Evolutionary conservation across 2,113 vertebrate species (phyloP).

Genomic region (Brachyhypopomus occidentalis): DNA sequence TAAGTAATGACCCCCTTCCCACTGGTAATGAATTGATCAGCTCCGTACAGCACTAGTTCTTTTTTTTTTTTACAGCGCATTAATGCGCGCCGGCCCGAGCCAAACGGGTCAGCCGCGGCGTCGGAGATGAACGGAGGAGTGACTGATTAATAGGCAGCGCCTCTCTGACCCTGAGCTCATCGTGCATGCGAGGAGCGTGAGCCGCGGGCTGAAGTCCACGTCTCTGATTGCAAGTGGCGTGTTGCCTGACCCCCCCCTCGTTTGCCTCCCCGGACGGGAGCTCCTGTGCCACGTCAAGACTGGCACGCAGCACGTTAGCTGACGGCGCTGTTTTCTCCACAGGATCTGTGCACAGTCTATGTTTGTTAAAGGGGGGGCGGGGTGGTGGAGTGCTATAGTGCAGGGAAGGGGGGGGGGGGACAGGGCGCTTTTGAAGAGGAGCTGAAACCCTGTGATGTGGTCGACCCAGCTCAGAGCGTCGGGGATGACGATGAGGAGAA

Average conservation of each 20-base stretch:
- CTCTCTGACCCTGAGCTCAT: neutral
- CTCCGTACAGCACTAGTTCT: neutral
- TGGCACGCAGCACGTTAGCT: constrained; percentile 11
- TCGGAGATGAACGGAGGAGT: constrained; percentile 10
- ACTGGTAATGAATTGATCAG: constrained; percentile 29
- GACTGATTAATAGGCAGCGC: constrained; percentile 14
- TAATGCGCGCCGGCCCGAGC: neutral
- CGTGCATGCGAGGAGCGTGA: neutral
- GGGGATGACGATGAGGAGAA: constrained; percentile 64
- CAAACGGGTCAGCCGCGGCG: neutral
- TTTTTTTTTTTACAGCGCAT: constrained; percentile 6
- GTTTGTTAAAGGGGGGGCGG: constrained; percentile 39
- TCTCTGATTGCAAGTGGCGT: constrained; percentile 1
- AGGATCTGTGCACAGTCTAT: constrained; percentile 34
- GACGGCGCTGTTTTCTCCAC: constrained; percentile 13
- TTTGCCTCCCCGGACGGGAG: constrained; percentile 5
- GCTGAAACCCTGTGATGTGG: constrained; percentile 60
- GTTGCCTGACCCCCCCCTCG: constrained; percentile 14
- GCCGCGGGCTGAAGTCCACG: neutral
- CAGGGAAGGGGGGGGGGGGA: too few species aligned
- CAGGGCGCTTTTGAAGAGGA: constrained; percentile 57
- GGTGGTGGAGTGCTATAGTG: neutral
- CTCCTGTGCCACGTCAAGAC: constrained; percentile 24
- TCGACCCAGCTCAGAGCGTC: constrained; percentile 53
- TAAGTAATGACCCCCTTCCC: constrained; percentile 30